phyloP scores from a whole-genome alignment of 2,113 vertebrate species.

The Pelodiscus sinensis region DNA sequence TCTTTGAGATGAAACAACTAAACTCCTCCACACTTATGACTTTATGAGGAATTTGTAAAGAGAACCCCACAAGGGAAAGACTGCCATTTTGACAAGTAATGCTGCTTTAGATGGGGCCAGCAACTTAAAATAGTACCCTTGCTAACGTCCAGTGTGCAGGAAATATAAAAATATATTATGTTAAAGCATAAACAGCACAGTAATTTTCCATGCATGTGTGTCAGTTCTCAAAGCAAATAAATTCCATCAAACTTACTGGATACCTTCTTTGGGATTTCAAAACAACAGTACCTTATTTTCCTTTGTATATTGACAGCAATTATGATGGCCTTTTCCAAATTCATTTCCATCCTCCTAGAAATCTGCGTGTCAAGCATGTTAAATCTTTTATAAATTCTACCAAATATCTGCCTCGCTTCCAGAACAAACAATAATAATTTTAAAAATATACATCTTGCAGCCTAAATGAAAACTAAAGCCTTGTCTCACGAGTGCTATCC shows the following conservation, averaged over 20 bases:
- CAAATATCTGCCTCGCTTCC: not conserved
- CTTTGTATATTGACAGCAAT: not conserved
- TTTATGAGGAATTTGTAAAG: not conserved
- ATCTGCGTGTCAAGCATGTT: not conserved
- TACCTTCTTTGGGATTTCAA: not conserved
- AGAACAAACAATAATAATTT: not conserved
- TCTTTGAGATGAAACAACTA: not conserved
- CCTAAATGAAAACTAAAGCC: not conserved
- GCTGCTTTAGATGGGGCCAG: not conserved
- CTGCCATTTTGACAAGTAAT: fast-evolving
- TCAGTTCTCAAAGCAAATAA: not conserved
- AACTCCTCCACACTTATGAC: not conserved
- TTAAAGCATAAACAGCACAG: not conserved
- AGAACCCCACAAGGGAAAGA: not conserved
- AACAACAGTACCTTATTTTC: not conserved
- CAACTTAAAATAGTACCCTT: not conserved
- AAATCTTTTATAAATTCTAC: not conserved
- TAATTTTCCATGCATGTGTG: not conserved
- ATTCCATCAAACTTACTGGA: fast-evolving
- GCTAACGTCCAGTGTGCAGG: not conserved
- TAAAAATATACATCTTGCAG: not conserved
- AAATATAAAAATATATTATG: not conserved
- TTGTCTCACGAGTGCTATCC: not conserved
- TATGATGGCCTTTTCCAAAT: not conserved
- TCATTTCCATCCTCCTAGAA: not conserved